Percentiles rank a stretch among this genome's conserved stretches.
Conservation (phyloP, 2,113 vertebrate species). For the Opisthocomus hoazin region DNA sequence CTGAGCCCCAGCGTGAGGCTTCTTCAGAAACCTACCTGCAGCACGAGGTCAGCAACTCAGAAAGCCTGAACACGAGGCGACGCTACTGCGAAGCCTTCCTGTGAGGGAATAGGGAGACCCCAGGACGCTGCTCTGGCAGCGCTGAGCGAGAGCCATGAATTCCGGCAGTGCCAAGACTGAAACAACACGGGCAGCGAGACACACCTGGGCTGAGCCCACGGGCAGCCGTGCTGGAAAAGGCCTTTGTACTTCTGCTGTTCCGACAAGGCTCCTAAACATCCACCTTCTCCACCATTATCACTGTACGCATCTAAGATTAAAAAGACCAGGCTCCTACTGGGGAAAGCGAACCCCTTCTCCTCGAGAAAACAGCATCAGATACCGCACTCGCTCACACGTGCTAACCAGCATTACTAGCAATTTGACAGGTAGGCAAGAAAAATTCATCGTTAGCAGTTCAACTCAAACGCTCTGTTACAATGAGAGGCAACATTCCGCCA, state of each 20-base stretch:
- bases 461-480: not conserved
- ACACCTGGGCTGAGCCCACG: not conserved
- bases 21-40: not conserved
- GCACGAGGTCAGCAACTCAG: not conserved
- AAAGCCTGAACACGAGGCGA: not conserved
- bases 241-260: not conserved
- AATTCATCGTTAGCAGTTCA: not conserved
- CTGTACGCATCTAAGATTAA: not conserved
- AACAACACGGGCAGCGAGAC: not conserved
- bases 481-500: not conserved
- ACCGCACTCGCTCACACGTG: not conserved
- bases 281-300: not conserved
- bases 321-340: not conserved
- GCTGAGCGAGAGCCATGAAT: not conserved
- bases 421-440: not conserved
- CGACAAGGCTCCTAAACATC: not conserved
- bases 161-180: not conserved
- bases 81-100: rapidly evolving
- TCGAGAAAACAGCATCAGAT: not conserved
- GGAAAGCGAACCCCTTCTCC: not conserved
- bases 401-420: not conserved
- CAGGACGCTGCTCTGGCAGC: not conserved
- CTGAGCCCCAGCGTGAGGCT: not conserved
- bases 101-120: not conserved
- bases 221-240: not conserved